phyloP scores from a whole-genome alignment of 2,113 vertebrate species.

The Maccullochella peelii region DNA sequence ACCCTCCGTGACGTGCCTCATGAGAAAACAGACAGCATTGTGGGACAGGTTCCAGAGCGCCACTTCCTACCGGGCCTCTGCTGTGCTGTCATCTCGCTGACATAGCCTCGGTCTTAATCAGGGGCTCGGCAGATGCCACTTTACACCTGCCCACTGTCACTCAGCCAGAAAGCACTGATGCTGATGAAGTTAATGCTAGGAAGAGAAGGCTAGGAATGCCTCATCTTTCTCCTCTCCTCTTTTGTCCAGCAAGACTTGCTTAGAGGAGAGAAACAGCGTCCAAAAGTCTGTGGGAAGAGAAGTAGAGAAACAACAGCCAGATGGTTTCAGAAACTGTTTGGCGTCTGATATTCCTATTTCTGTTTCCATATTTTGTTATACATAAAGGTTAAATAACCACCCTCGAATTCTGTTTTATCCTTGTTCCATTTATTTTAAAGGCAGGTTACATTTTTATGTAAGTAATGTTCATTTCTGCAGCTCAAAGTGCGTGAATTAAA shows the following conservation, averaged over 20 bases:
- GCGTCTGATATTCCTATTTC: background rate
- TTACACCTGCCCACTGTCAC: slow-evolving; percentile 62
- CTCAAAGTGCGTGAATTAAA: background rate
- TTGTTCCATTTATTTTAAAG: slow-evolving; percentile 12
- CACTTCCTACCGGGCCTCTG: slow-evolving; percentile 24
- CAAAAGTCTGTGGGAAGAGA: slow-evolving; percentile 12
- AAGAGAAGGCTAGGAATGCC: slow-evolving; percentile 26
- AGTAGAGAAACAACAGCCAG: slow-evolving; percentile 12
- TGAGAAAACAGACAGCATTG: slow-evolving; percentile 77
- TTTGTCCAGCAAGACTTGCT: background rate
- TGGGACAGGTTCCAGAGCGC: slow-evolving; percentile 57
- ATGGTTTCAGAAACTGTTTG: slow-evolving; percentile 17
- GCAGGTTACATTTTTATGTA: background rate
- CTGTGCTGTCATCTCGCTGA: slow-evolving; percentile 60
- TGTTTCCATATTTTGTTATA: slow-evolving; percentile 14
- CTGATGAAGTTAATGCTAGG: slow-evolving; percentile 28
- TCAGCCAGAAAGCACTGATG: slow-evolving; percentile 32
- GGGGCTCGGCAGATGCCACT: slow-evolving; percentile 38
- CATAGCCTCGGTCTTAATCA: slow-evolving; percentile 67
- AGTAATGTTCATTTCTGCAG: background rate
- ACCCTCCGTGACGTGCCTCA: slow-evolving; percentile 37
- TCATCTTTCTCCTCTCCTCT: slow-evolving; percentile 9
- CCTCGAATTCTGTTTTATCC: background rate
- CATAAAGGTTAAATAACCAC: slow-evolving; percentile 8
- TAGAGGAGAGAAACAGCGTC: slow-evolving; percentile 1